Base-by-base conservation (phyloP, 2,113 vertebrate species). In the Neogobius melanostomus region DNA sequence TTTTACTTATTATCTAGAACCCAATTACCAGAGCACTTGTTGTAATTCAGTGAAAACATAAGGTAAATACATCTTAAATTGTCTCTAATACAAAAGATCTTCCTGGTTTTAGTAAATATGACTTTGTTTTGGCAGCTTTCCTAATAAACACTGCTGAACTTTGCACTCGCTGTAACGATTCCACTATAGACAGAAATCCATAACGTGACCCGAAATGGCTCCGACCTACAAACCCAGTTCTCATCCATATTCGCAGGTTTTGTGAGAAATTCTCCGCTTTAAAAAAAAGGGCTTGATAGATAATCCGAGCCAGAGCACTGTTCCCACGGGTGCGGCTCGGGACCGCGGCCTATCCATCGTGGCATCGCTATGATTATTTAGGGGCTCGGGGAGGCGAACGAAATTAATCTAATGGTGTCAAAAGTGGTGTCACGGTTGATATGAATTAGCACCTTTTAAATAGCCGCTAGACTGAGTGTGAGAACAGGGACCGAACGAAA, bases 401-500 rank as follows among this genome's bases (percentile, higher is more conserved):
- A 53, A 71, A 67, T 83, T 70, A 75, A 88, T 81, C 64, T 67
- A 71, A 63, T 15, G 46, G 71, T 72, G 77, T 73, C 54, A 21
- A 66, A 54, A 67, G 82, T 74, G 71, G 52, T 59, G 81, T 80
- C 80, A 73, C 52, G 28, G 61, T 8, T 76, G 79, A 81, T 72
- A 54, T 70, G 69, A 74, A 79, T 84, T 72, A 90, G 79, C 85
- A 63, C 69, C 73, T 82, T 64, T 12, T 52, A 68, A 74, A 75
- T 49, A 50, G 59, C 12, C 1, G 17, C 17, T 14, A 45, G 53
- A 63, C 79, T 46, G 45, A 66, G 74, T 15, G 62, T 3, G 28
- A 66, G 3, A 73, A 84, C 51, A 64, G 70, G 43, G 68, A 10
- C 47, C 15, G 66, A 61, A 62, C 14, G 63, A 70, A 57, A 4